Percentiles rank a stretch among this genome's conserved stretches.
phyloP scores from a whole-genome alignment of 1,140 invertebrate species.

The Megalopta genalis region DNA sequence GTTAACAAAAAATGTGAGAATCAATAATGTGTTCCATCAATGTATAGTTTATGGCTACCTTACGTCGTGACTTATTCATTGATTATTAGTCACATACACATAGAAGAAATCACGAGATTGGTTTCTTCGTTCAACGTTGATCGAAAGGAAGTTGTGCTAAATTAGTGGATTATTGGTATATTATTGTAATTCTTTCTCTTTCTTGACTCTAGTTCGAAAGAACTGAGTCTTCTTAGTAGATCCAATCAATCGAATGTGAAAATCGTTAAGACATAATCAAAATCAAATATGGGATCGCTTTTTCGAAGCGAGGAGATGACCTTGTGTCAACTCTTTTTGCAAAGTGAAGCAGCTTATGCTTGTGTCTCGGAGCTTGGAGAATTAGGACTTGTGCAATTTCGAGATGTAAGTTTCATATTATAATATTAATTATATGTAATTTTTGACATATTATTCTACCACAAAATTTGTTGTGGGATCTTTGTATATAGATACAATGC shows the following conservation, averaged over 20 bases:
- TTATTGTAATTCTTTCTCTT: neutral
- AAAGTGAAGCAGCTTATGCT: constrained; percentile 95
- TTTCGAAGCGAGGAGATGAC: constrained; percentile 96
- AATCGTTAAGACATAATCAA: neutral
- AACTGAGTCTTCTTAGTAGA: neutral
- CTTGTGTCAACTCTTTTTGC: constrained; percentile 93
- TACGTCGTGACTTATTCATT: constrained; percentile 54
- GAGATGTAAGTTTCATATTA: constrained; percentile 87
- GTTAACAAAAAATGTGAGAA: constrained; percentile 28
- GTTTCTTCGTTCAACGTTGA: neutral
- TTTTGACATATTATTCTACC: neutral
- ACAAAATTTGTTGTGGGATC: neutral
- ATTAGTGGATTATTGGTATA: neutral
- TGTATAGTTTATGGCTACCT: constrained; percentile 40
- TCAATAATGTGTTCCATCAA: constrained; percentile 11
- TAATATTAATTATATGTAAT: neutral
- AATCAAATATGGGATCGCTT: constrained; percentile 85
- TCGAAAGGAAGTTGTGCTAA: neutral
- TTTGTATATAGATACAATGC: neutral
- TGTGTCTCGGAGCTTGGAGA: constrained; percentile 96
- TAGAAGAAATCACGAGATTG: constrained; percentile 10
- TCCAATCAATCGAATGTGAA: neutral
- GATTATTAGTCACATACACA: constrained; percentile 42
- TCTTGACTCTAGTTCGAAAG: neutral
- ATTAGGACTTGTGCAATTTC: constrained; percentile 94